Base-by-base conservation (phyloP, 2,113 vertebrate species). In the Albula glossodonta region DNA sequence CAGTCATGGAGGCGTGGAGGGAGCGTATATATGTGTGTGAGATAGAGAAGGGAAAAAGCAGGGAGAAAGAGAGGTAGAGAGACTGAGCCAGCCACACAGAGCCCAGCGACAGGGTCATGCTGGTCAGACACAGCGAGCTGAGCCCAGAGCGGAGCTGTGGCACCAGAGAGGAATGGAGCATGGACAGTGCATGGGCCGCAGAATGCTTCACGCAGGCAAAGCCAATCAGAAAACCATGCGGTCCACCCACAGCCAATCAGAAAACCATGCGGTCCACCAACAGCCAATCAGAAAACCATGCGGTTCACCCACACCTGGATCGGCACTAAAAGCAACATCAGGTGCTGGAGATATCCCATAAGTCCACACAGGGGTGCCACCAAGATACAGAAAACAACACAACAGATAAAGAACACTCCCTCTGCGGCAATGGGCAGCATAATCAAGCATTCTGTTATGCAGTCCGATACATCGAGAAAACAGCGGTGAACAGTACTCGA, bases 301-400 rank as follows among this genome's bases (percentile, higher is more conserved):
- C 91, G 87, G 84, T 91, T 84, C 87, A 89, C 84, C 84, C 94
- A 94, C 92, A 95, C 94, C 94, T 94, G 92, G 83, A 87, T 92
- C 79, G 57, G 92, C 91, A 85, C 87, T 5, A 87, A 91, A 51
- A 86, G 89, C 87, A 88, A 83, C 88, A 89, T 82, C 88, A 84
- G 89, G 70, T 89, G 88, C 91, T 89, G 93, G 56, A 90, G 89
- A 83, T 83, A 89, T 91, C 85, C 74, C 87, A 92, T 78, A 90
- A 87, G 82, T 92, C 94, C 92, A 91, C 81, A 89, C 90, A 84
- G 80, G 84, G 84, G 86, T 89, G 91, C 87, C 91, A 91, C 78
- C 92, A 91, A 86, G 89, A 89, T 89, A 89, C 82, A 31, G 87
- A 88, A 93, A 87, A 94, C 90, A 92, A 90, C 84, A 91, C 90